A percentile compares a stretch with the other conserved stretches of the same genome.
phyloP scores from a whole-genome alignment of 2,113 vertebrate genomes.

The Saiga tatarica region DNA sequence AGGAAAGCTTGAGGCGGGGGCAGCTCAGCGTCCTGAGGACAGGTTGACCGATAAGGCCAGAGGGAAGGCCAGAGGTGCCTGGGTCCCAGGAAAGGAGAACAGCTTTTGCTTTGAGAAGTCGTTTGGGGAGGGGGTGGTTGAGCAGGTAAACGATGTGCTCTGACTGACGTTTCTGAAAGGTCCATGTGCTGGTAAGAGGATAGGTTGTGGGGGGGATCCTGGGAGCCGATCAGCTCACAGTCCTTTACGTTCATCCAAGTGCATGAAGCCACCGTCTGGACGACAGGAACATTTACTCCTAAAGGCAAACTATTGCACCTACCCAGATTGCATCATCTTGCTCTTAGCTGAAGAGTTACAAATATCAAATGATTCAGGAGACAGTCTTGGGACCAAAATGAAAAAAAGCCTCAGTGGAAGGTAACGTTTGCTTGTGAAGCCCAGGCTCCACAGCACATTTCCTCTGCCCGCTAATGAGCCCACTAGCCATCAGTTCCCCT shows the following conservation, averaged over 20 bases:
- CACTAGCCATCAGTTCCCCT: background rate
- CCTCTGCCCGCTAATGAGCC: background rate
- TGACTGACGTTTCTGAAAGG: background rate
- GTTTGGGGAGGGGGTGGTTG: background rate
- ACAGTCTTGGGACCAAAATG: background rate
- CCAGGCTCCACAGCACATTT: background rate
- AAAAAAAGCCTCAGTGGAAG: background rate
- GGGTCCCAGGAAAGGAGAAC: background rate
- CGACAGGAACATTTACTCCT: background rate
- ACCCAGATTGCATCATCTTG: background rate
- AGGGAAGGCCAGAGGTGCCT: background rate
- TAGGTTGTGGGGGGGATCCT: background rate
- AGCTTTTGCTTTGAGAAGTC: background rate
- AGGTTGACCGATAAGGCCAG: background rate
- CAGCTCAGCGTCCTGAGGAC: background rate
- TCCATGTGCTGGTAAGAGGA: background rate
- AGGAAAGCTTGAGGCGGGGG: background rate
- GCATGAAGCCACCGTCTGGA: background rate
- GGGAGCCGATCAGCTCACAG: background rate
- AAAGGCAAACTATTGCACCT: background rate
- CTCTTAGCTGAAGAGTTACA: background rate
- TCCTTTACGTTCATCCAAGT: background rate
- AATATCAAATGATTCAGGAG: background rate
- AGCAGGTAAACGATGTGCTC: background rate
- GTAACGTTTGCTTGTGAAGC: background rate